A percentile compares a stretch with the other conserved stretches of the same genome.
phyloP scores from a whole-genome alignment of 2,888 invertebrate genomes.

The Brachylomia viminalis region DNA sequence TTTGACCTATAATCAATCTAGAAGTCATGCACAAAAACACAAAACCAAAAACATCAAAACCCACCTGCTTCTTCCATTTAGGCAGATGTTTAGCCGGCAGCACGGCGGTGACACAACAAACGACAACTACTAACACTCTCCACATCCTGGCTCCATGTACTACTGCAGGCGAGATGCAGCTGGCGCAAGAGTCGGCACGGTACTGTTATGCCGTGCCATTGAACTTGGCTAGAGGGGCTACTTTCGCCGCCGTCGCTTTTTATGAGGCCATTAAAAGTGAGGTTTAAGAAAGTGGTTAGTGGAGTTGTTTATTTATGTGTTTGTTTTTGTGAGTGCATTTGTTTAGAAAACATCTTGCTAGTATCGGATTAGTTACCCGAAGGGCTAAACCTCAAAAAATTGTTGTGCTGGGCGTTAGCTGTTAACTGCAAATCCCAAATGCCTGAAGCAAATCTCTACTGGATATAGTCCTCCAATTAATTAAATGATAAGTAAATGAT shows the following conservation, averaged over 20 bases:
- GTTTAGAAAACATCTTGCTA: slow-evolving; percentile 15
- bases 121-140: slow-evolving; percentile 67
- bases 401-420: not conserved
- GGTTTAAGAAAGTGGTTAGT: slow-evolving; percentile 54
- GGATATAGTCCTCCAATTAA: not conserved
- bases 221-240: slow-evolving; percentile 85
- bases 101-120: slow-evolving; percentile 78
- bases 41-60: slow-evolving; percentile 56
- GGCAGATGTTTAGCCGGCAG: slow-evolving; percentile 92
- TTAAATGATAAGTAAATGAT: not conserved
- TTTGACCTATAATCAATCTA: not conserved
- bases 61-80: slow-evolving; percentile 95
- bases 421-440: not conserved
- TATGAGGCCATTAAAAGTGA: slow-evolving; percentile 76
- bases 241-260: slow-evolving; percentile 84
- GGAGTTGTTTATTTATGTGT: not conserved
- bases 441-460: not conserved
- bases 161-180: slow-evolving; percentile 70
- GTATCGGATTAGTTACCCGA: not conserved
- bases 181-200: slow-evolving; percentile 68
- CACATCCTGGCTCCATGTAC: slow-evolving; percentile 57
- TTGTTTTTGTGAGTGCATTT: slow-evolving; percentile 29
- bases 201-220: slow-evolving; percentile 87
- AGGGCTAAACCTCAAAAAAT: not conserved
- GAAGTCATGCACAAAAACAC: not conserved